Percentiles rank a stretch among this genome's conserved stretches.
Evolutionary conservation across 2,113 vertebrate species (phyloP).

Genomic region (Dipodomys spectabilis): DNA sequence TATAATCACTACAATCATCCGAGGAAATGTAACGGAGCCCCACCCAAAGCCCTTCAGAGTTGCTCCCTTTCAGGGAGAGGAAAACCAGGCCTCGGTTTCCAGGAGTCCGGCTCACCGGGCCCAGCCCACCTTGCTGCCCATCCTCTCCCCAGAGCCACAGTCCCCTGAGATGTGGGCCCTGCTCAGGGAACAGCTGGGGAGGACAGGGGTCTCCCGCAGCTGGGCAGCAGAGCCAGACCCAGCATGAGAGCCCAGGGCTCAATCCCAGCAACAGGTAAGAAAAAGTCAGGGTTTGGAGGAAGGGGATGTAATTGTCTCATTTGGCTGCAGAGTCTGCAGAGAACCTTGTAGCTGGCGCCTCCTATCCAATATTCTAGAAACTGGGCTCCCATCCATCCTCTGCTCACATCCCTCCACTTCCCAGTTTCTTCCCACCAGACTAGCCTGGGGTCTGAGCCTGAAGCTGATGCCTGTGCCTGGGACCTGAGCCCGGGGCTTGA

Average conservation of each 20-base stretch:
- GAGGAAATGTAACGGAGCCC: constrained; percentile 73
- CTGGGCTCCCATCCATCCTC: background rate
- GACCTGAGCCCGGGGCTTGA: no score
- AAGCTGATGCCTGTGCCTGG: no score
- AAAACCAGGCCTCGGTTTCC: background rate
- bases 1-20: constrained; percentile 22
- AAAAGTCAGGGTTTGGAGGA: background rate
- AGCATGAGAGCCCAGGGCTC: background rate
- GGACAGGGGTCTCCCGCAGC: no score
- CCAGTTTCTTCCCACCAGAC: background rate
- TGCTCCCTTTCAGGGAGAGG: background rate
- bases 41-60: background rate
- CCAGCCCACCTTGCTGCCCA: rapidly evolving
- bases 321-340: background rate
- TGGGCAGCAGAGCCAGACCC: background rate
- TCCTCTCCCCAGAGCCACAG: background rate
- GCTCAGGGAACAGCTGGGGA: background rate
- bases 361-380: background rate
- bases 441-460: no score
- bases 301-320: rapidly evolving
- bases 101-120: background rate
- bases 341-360: background rate
- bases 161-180: background rate
- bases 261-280: background rate
- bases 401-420: background rate